phyloP scores from a whole-genome alignment of 23 tunicate genomes.

The Corella eumyota region DNA sequence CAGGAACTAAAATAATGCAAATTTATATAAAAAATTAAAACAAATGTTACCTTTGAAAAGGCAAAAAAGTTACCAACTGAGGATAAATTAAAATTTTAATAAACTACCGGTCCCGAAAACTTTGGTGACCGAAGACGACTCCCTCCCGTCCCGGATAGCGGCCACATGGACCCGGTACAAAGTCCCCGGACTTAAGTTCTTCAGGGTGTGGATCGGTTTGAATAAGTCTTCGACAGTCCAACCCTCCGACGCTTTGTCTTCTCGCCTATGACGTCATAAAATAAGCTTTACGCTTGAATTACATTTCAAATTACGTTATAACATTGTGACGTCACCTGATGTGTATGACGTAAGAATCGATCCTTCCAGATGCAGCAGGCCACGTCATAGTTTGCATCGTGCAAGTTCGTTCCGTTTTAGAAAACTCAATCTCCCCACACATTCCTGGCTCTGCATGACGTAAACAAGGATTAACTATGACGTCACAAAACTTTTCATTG shows the following conservation, averaged over 20 bases:
- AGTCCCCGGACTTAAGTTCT: constrained; percentile 50
- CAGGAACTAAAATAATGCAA: constrained; percentile 1
- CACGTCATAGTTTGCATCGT: constrained; percentile 28
- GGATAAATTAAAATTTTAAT: background rate
- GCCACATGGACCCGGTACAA: constrained; percentile 36
- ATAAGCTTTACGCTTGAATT: background rate
- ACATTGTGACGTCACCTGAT: constrained; percentile 17
- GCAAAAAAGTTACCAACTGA: background rate
- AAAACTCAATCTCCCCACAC: constrained; percentile 38
- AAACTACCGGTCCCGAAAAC: constrained; percentile 35
- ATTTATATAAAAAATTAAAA: background rate
- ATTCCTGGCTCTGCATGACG: constrained; percentile 42
- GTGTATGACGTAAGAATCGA: constrained; percentile 35
- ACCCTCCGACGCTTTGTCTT: constrained; percentile 34
- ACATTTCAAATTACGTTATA: background rate
- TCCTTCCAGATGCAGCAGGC: constrained; percentile 44
- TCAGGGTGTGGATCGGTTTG: constrained; percentile 17
- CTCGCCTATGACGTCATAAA: constrained; percentile 16
- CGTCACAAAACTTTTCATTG: background rate
- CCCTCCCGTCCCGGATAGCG: constrained; percentile 59
- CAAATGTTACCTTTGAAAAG: background rate
- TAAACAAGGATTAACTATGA: background rate
- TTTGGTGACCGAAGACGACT: constrained; percentile 30
- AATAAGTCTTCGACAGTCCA: constrained; percentile 31
- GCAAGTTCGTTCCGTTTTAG: constrained; percentile 18